These are phyloP conservation scores for Polylopha cassiicola DNA, from an alignment of 2,888 invertebrate species.

Conservation along the genomic window DNA sequence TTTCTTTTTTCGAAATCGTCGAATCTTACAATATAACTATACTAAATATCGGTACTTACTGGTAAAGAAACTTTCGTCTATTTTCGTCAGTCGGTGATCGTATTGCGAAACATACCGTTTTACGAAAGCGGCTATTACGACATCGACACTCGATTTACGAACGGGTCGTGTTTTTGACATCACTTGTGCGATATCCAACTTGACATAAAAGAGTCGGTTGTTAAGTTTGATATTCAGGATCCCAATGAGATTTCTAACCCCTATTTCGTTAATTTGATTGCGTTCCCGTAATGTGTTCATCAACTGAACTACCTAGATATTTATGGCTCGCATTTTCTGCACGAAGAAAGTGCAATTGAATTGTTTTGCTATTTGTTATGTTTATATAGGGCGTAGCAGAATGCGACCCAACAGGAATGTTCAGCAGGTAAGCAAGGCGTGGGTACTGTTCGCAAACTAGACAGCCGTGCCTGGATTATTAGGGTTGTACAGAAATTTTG, in stretches of 20 bases:
- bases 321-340: no score
- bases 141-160: constrained; percentile 32
- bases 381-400: constrained; percentile 29
- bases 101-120: constrained; percentile 56
- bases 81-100: constrained; percentile 55
- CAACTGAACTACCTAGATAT: no score
- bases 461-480: constrained; percentile 46
- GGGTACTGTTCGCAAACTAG: constrained; percentile 51
- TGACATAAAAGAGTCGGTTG: constrained; percentile 9
- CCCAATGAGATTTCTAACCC: no score
- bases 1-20: constrained; percentile 13
- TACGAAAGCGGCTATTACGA: constrained; percentile 65
- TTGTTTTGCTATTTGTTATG: constrained; percentile 5
- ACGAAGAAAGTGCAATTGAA: no score
- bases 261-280: no score
- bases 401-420: constrained; percentile 50
- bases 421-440: constrained; percentile 53
- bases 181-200: constrained; percentile 9
- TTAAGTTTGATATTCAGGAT: no score
- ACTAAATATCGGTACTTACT: constrained; percentile 2
- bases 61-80: constrained; percentile 58
- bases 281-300: no score
- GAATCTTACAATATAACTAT: constrained; percentile 8
- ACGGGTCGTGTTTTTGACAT: constrained; percentile 22
- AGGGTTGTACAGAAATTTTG: constrained; percentile 7